Evolutionary conservation across 1,140 invertebrate species (phyloP).

Genomic region (Drosophila repletoides): DNA sequence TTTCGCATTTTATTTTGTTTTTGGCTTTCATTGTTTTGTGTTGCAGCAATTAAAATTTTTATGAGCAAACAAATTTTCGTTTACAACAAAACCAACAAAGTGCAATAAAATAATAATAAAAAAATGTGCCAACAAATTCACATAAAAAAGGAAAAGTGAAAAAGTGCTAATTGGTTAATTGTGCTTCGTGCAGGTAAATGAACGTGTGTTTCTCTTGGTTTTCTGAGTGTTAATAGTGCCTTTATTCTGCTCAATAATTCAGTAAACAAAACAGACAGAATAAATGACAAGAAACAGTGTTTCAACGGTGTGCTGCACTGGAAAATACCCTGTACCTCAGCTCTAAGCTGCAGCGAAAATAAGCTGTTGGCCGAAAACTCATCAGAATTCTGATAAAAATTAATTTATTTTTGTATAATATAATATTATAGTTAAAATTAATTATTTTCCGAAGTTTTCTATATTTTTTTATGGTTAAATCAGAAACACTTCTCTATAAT

Average conservation of each 20-base stretch:
- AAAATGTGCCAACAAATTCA: conserved; percentile 12
- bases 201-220: neutral
- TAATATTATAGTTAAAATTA: too few relatives aligned
- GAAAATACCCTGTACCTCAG: neutral
- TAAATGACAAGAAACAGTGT: neutral
- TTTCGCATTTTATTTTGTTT: conserved; percentile 21
- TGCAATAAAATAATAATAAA: conserved; percentile 50
- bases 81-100: conserved; percentile 47
- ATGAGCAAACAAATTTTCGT: conserved; percentile 59
- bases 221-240: neutral
- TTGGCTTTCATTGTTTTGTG: conserved; percentile 49
- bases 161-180: conserved; percentile 59
- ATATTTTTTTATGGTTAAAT: too few relatives aligned
- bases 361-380: too few relatives aligned
- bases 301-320: neutral
- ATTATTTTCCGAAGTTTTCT: too few relatives aligned
- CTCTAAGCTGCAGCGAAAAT: too few relatives aligned
- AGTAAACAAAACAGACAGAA: neutral
- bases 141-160: conserved; percentile 23
- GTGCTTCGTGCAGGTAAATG: conserved; percentile 15
- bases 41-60: conserved; percentile 58
- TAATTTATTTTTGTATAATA: too few relatives aligned
- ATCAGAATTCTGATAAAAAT: too few relatives aligned
- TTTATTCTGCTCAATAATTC: conserved; percentile 23
- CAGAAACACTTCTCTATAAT: too few relatives aligned